Conservation (phyloP, 2,113 vertebrate species). For the Megaptera novaeangliae region DNA sequence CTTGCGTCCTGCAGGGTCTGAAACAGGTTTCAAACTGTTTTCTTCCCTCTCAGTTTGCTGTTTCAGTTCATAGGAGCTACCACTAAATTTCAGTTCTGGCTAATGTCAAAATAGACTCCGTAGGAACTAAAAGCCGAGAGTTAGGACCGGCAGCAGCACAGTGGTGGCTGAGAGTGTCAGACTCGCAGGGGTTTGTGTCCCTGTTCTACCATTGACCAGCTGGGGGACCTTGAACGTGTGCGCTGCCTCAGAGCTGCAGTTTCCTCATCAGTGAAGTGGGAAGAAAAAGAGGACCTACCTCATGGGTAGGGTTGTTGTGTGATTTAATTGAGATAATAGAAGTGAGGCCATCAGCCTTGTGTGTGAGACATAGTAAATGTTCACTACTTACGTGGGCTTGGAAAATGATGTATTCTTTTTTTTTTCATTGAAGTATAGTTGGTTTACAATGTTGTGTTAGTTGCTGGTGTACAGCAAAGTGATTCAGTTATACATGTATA, state of each 20-base stretch:
- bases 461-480: not conserved
- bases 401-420: not conserved
- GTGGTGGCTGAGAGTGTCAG: not conserved
- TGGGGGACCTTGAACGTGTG: not conserved
- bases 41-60: conserved; percentile 33
- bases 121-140: not conserved
- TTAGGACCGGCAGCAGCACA: not conserved
- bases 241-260: not conserved
- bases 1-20: not conserved
- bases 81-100: conserved; percentile 26
- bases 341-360: not conserved
- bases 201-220: not conserved
- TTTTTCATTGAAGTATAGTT: not conserved
- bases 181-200: not conserved
- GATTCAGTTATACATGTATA: too few relatives aligned
- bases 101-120: conserved; percentile 58
- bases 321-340: not conserved
- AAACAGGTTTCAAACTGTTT: conserved; percentile 62
- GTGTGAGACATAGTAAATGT: not conserved
- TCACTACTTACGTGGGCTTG: too few relatives aligned
- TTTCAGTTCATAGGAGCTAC: conserved; percentile 42
- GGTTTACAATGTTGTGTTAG: not conserved
- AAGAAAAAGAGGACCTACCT: not conserved
- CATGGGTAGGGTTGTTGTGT: not conserved
- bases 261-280: not conserved